Evolutionary conservation across 2,797 vertebrate genomes (phyloP).

Genomic region (Amblyraja radiata): DNA sequence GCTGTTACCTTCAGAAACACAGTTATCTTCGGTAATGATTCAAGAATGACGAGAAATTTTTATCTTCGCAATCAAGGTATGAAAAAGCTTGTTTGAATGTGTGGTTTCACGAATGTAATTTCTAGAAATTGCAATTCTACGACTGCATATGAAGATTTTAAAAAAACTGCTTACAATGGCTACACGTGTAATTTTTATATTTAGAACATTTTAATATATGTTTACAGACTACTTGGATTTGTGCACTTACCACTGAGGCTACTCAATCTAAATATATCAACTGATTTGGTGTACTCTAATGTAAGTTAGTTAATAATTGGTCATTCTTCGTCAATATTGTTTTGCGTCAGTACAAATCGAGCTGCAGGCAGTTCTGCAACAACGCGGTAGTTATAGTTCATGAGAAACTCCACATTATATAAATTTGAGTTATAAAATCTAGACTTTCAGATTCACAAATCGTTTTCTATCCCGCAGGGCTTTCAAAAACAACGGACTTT

Average conservation of each 20-base stretch:
- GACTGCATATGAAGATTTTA: neutral
- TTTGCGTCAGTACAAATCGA: no score
- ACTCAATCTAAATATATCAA: neutral
- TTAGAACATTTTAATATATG: neutral
- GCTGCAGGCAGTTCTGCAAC: no score
- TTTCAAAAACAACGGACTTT: no score
- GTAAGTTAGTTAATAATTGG: neutral
- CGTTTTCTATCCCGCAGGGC: no score
- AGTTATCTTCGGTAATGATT: neutral
- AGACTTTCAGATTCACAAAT: no score
- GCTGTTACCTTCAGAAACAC: neutral
- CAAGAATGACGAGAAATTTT: neutral
- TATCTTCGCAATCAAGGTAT: neutral
- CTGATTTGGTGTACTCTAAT: neutral
- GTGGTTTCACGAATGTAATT: neutral
- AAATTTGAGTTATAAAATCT: no score
- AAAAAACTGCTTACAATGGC: neutral
- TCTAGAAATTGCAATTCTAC: no score
- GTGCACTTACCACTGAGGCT: neutral
- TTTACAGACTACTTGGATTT: neutral
- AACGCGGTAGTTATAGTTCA: no score
- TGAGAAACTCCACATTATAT: no score
- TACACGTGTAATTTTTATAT: neutral
- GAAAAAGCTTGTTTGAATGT: neutral
- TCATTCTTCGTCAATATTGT: neutral